Evolutionary conservation across 2,113 vertebrate species (phyloP), one percentile per base, ranked within the genome.

Genomic region (Phrynocephalus versicolor): DNA sequence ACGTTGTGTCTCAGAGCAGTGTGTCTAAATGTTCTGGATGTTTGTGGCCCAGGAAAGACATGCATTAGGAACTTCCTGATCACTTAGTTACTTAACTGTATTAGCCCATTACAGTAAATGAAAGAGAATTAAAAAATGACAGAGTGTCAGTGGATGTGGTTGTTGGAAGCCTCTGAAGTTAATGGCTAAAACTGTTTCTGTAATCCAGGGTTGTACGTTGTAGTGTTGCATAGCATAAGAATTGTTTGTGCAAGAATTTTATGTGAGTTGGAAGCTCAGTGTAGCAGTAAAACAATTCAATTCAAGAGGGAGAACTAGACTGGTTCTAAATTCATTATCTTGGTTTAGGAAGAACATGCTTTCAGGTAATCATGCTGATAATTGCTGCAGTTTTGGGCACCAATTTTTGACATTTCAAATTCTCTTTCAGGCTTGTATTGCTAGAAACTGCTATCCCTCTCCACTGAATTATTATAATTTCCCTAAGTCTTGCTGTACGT

Each of bases 381-480:
- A 10, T 75, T 21, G 1, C 0, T 65, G 6, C 41, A 21, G 79
- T 55, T 1, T 73, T 81, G 27, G 82, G 80, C 3, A 85, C 10
- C 91, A 79, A 87, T 85, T 72, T 51, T 85, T 30, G 81, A 58
- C 51, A 1, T 91, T 87, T 94, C 89, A 88, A 82, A n/a, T 89
- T 90, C 90, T 89, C 51, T 65, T 94, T 55, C 89, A 99, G 99
- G 99, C 99, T 85, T 99, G 99, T 87, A 97, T 96, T 93, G 97
- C 97, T 73, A 97, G 98, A 94, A 99, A 98, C 90, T 99, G 98
- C 93, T 99, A 99, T 93, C 99, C 99, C 78, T 99, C 99, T 65
- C 99, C 99, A 57, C 94, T 99, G 92, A 99, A 99, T 96, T 99
- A 99, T 90, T 99, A 99, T 94, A 99, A 99, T 95, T 99, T 99